A percentile compares a stretch with the other conserved stretches of the same genome.
phyloP scores from a whole-genome alignment of 2,888 invertebrate species.

The Epiperipatus broadwayi region DNA sequence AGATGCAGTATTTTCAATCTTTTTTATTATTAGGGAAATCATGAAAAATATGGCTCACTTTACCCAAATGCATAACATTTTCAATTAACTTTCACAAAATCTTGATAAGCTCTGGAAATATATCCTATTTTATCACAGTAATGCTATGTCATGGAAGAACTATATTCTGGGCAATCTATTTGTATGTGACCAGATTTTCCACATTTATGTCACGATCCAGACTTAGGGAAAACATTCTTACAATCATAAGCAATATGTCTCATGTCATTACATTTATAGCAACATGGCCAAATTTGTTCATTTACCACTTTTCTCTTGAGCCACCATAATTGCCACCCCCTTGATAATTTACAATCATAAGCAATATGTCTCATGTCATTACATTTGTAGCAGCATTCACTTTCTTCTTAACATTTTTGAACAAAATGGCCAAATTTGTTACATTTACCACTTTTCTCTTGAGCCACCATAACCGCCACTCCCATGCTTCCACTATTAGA shows the following conservation, averaged over 20 bases:
- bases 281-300: no score
- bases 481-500: constrained; percentile 26
- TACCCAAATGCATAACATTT: constrained; percentile 86
- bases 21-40: constrained; percentile 26
- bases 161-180: constrained; percentile 40
- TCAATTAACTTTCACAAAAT: constrained; percentile 48
- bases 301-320: no score
- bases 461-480: constrained; percentile 37
- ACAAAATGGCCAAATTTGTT: constrained; percentile 82
- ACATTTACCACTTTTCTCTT: constrained; percentile 75
- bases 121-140: constrained; percentile 82
- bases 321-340: no score
- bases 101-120: constrained; percentile 49
- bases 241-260: no score
- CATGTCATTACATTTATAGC: no score
- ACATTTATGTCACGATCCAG: constrained; percentile 33
- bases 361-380: constrained; percentile 82
- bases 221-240: constrained; percentile 18
- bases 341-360: no score
- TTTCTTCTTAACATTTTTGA: constrained; percentile 77
- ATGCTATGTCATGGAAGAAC: constrained; percentile 86
- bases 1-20: constrained; percentile 27
- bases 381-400: constrained; percentile 51
- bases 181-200: constrained; percentile 76
- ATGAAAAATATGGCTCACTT: constrained; percentile 38